Conservation (phyloP, 1,140 invertebrate species). For the Dreissena polymorpha region DNA sequence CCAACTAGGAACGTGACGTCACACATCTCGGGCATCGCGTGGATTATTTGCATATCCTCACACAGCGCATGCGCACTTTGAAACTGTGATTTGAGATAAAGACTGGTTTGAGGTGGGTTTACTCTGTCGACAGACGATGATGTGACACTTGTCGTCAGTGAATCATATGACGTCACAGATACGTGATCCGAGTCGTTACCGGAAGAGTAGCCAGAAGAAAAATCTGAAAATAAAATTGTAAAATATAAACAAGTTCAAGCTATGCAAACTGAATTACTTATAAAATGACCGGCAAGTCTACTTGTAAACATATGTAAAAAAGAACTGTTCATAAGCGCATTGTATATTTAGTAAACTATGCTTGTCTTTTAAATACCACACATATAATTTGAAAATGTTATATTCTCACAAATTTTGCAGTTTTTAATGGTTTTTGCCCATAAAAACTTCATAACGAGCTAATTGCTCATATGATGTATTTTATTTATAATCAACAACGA, state of each 20-base stretch:
- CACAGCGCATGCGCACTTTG: slow-evolving; percentile 50
- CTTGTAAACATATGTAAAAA: no score
- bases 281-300: no score
- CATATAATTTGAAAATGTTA: no score
- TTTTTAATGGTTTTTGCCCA: no score
- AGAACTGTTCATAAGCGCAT: no score
- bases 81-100: slow-evolving; percentile 4
- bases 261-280: no score
- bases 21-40: slow-evolving; percentile 96
- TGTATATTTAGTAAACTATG: no score
- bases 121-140: neutral
- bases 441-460: no score
- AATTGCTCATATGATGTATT: no score
- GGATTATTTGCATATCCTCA: slow-evolving; percentile 60
- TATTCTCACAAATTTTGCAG: no score
- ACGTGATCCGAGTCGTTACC: slow-evolving; percentile 13
- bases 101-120: neutral
- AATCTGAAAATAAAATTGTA: slow-evolving; percentile 32
- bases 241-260: neutral
- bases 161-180: neutral
- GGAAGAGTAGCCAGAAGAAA: slow-evolving; percentile 20
- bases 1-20: slow-evolving; percentile 97
- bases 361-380: no score
- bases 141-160: neutral
- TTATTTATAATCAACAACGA: no score